phyloP scores from a whole-genome alignment of 1,140 invertebrate species.

The Drosophila leontia region DNA sequence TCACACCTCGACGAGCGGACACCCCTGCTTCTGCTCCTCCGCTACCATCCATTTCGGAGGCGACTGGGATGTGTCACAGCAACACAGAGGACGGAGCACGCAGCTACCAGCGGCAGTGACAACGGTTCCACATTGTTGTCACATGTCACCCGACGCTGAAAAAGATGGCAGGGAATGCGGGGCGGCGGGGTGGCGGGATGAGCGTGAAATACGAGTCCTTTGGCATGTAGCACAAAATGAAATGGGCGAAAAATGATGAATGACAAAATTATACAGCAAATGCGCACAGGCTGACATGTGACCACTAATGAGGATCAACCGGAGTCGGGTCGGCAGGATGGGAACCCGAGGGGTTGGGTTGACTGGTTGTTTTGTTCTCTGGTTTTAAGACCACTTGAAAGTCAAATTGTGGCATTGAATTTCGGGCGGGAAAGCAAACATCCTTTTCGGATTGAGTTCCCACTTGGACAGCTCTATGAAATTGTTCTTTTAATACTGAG shows the following conservation, averaged over 20 bases:
- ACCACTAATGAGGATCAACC: slow-evolving; percentile 83
- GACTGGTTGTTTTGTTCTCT: slow-evolving; percentile 30
- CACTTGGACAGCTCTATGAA: slow-evolving; percentile 9
- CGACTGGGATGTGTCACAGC: slow-evolving; percentile 62
- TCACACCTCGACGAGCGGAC: slow-evolving; percentile 57
- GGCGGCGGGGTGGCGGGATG: not conserved
- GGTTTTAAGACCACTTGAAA: slow-evolving; percentile 67
- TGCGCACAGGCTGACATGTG: slow-evolving; percentile 75
- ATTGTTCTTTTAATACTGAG: not conserved
- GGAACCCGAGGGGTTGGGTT: slow-evolving; percentile 15
- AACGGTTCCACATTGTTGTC: slow-evolving; percentile 79
- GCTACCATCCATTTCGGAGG: slow-evolving; percentile 19
- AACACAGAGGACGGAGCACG: slow-evolving; percentile 28
- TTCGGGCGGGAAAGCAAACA: slow-evolving; percentile 47
- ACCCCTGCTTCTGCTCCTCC: slow-evolving; percentile 6
- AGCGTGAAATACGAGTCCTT: slow-evolving; percentile 77
- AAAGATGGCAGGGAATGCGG: slow-evolving; percentile 24
- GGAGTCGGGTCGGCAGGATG: slow-evolving; percentile 27
- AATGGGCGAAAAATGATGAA: slow-evolving; percentile 81
- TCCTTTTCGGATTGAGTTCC: slow-evolving; percentile 64
- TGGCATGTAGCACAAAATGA: slow-evolving; percentile 70
- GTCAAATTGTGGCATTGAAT: slow-evolving; percentile 76
- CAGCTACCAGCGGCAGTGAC: slow-evolving; percentile 63
- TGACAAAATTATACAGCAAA: slow-evolving; percentile 83
- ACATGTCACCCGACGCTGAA: slow-evolving; percentile 70